Conservation (phyloP, 2,888 invertebrate genomes). For the Teleogryllus oceanicus region DNA sequence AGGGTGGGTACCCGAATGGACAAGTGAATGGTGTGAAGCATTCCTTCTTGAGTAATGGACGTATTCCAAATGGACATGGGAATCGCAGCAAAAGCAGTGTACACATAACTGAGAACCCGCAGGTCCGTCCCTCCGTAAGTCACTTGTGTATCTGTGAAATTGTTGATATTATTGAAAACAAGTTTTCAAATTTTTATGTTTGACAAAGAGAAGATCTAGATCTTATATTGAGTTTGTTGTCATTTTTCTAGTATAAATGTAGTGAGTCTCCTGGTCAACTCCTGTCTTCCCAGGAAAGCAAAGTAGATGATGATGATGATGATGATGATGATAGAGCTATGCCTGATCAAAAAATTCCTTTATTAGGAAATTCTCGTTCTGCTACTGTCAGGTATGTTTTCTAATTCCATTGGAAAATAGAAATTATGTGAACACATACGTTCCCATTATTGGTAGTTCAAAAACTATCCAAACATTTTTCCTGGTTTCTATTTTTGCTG, state of each 20-base stretch:
- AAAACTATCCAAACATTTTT: too few species aligned
- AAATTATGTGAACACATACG: not conserved
- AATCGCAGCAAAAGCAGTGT: slow-evolving; percentile 42
- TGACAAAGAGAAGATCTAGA: not conserved
- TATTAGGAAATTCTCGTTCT: not conserved
- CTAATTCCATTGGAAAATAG: not conserved
- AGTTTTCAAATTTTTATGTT: not conserved
- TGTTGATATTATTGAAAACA: not conserved
- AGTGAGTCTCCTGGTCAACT: slow-evolving; percentile 11
- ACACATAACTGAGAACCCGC: slow-evolving; percentile 66
- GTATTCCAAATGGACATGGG: slow-evolving; percentile 55
- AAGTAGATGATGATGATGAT: not conserved
- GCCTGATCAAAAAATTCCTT: not conserved
- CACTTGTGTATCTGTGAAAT: not conserved
- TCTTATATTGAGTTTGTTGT: not conserved
- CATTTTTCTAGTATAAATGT: not conserved
- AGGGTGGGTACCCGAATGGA: slow-evolving; percentile 52
- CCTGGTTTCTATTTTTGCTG: too few species aligned
- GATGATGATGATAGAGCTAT: not conserved
- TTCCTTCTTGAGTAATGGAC: slow-evolving; percentile 49
- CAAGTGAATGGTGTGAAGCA: slow-evolving; percentile 53
- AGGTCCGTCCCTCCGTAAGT: slow-evolving; percentile 49
- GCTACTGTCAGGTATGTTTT: not conserved
- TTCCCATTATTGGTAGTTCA: too few species aligned
- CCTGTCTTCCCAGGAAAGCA: slow-evolving; percentile 10